Base-by-base conservation (phyloP, 2,888 invertebrate genomes). In the Acanthopleura granulata region DNA sequence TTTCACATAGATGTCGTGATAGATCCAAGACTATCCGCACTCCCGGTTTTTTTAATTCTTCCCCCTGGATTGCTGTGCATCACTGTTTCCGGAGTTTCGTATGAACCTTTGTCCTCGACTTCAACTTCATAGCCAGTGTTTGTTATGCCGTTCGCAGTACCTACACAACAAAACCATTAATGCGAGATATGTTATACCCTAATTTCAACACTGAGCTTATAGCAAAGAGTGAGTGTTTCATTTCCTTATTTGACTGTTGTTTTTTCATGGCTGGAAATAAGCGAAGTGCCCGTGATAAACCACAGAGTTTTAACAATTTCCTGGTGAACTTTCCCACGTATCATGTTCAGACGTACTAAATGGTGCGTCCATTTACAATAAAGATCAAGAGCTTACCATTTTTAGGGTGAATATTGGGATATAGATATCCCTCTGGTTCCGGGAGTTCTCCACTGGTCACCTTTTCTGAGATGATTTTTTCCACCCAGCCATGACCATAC, bases 401-500 rank as follows among this genome's bases (percentile, higher is more conserved):
- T 12, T n/a, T 12, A n/a, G n/a, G 4, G 18, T 18, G 18, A 12
- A 57, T 22, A 27, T 66, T 66, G 12, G 66, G 66, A 66, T 66
- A 66, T 1, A 27, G 29, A 6, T 16, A 22, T 3, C 25, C 25
- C 22, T 66, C 66, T 16, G 66, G 66, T 27, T 66, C 16, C 4
- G 18, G 25, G 16, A 66, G 18, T 6, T 66, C 16, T 22, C 66
- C 66, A 18, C 16, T 22, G 16, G 25, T 6, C 22, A 66, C 4
- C 25, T 25, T 22, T 6, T 27, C 25, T 6, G 25, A 6, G 1
- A 66, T 25, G 22, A 66, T 66, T 22, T 22, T 9, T 66, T 49
- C 71, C 18, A 71, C 22, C 71, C 49, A 71, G 25, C 50, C 71
- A 71, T 40, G 71, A 9, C 71, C 71, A 14, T 71, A 88, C 22